phyloP scores from a whole-genome alignment of 2,797 vertebrate genomes.

The Enteromius viviparus region DNA sequence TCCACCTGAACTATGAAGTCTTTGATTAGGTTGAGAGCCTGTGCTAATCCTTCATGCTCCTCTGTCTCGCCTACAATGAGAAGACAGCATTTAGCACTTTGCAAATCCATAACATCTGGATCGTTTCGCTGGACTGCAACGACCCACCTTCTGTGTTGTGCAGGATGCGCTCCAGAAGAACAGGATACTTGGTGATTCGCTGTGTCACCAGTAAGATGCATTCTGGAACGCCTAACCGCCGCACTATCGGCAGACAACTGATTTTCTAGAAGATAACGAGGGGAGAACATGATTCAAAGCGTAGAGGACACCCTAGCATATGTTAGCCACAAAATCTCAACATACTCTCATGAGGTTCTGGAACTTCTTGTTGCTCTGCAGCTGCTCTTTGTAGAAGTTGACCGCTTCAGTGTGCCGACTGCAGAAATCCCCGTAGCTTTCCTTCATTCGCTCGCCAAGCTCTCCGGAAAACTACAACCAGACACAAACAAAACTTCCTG shows the following conservation, averaged over 20 bases:
- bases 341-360: constrained; percentile 91
- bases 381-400: constrained; percentile 87
- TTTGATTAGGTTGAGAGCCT: constrained; percentile 86
- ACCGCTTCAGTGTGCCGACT: constrained; percentile 90
- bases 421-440: constrained; percentile 89
- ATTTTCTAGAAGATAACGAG: constrained; percentile 81
- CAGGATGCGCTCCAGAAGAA: constrained; percentile 90
- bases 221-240: constrained; percentile 88
- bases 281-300: not conserved
- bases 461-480: constrained; percentile 90
- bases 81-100: not conserved
- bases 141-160: constrained; percentile 90
- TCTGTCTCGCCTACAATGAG: constrained; percentile 78
- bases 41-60: constrained; percentile 85
- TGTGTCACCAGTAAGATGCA: constrained; percentile 96
- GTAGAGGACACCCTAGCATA: not conserved
- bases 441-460: constrained; percentile 88
- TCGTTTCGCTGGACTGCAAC: not conserved
- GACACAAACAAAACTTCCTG: not conserved
- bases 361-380: constrained; percentile 95
- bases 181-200: constrained; percentile 96
- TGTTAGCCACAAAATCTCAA: not conserved
- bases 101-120: not conserved
- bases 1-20: constrained; percentile 88
- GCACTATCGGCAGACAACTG: constrained; percentile 84